Conservation (phyloP, 2,888 invertebrate genomes). For the Campoplex capitator region DNA sequence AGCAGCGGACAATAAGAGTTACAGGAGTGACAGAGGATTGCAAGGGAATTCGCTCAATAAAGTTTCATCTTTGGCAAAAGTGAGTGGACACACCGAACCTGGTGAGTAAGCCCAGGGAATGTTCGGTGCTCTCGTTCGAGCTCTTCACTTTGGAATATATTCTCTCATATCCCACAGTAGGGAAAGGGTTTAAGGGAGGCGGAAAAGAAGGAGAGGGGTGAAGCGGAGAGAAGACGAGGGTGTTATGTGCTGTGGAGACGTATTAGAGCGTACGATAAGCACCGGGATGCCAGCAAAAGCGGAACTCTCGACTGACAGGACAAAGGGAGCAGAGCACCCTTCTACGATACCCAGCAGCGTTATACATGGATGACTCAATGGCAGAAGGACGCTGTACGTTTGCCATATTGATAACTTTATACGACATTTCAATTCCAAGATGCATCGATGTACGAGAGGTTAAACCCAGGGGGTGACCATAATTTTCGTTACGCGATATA, state of each 20-base stretch:
- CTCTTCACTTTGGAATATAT: constrained; percentile 63
- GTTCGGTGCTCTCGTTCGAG: constrained; percentile 46
- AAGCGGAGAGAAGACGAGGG: constrained; percentile 38
- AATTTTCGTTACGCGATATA: constrained; percentile 77
- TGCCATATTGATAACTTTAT: neutral
- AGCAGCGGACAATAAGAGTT: neutral
- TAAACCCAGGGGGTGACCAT: constrained; percentile 67
- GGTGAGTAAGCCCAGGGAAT: constrained; percentile 47
- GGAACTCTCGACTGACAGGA: constrained; percentile 72
- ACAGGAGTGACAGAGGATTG: constrained; percentile 1
- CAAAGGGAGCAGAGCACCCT: constrained; percentile 69
- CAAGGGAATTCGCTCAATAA: constrained; percentile 65
- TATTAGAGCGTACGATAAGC: constrained; percentile 77
- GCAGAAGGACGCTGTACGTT: neutral
- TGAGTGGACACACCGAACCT: constrained; percentile 38
- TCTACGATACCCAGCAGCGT: constrained; percentile 36
- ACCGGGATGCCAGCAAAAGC: constrained; percentile 68
- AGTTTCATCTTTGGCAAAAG: constrained; percentile 70
- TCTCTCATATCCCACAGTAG: constrained; percentile 66
- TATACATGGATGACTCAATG: neutral
- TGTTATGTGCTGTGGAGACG: constrained; percentile 67
- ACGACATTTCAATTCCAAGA: constrained; percentile 19
- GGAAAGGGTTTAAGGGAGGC: constrained; percentile 45
- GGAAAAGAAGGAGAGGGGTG: constrained; percentile 31
- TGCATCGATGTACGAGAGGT: constrained; percentile 23